A percentile compares a stretch with the other conserved stretches of the same genome.
Conservation (phyloP, 2,113 vertebrate genomes). For the Rhabdomys dilectus region DNA sequence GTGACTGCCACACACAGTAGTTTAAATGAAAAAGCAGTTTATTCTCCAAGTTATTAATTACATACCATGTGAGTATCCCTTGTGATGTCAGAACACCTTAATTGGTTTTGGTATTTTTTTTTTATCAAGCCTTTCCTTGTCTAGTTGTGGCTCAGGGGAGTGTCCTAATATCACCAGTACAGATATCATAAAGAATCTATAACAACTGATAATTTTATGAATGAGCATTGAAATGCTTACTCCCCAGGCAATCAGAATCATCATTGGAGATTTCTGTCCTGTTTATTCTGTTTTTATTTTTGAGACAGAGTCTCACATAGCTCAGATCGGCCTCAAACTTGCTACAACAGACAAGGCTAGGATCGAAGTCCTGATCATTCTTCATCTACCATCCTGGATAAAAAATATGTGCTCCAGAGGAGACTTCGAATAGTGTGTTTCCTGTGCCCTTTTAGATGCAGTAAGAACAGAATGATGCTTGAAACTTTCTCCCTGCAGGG, state of each 20-base stretch:
- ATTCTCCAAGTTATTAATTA: neutral
- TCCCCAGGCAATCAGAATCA: neutral
- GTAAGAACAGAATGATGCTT: neutral
- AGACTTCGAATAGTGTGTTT: slow-evolving; percentile 1
- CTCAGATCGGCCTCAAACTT: neutral
- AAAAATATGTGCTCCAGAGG: neutral
- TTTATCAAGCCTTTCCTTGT: neutral
- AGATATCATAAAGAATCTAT: neutral
- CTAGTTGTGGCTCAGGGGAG: neutral
- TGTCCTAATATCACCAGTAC: neutral
- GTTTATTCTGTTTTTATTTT: neutral
- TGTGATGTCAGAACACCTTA: neutral
- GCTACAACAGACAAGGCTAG: neutral
- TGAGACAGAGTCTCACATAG: neutral
- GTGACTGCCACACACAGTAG: neutral
- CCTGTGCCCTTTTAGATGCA: no score
- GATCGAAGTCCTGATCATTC: neutral
- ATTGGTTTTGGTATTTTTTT: neutral
- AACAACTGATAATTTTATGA: neutral
- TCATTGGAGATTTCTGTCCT: neutral
- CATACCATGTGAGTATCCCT: neutral
- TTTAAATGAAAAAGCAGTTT: neutral
- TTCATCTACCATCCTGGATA: neutral
- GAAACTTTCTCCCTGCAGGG: neutral
- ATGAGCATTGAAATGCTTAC: neutral